Percentiles rank a stretch among this genome's conserved stretches.
These are phyloP conservation scores for Podarcis raffonei DNA, from an alignment of 2,113 vertebrate species.

Conservation along the genomic window DNA sequence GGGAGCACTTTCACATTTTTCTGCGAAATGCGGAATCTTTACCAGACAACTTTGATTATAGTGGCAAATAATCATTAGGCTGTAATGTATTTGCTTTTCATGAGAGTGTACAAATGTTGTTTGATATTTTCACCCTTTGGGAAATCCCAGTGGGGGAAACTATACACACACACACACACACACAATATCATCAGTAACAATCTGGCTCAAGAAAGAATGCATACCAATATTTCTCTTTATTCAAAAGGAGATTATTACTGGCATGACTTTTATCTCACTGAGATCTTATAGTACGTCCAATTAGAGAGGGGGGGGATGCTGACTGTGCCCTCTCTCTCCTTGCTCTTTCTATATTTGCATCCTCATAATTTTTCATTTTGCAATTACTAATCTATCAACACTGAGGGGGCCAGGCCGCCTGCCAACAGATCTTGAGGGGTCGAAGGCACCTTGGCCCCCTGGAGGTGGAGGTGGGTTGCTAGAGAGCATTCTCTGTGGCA, in stretches of 20 bases:
- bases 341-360: no score
- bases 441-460: no score
- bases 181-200: not conserved
- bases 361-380: no score
- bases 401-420: no score
- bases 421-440: no score
- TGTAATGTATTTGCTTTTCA: conserved; percentile 18
- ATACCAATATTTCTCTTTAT: fast-evolving
- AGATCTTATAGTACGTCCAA: not conserved
- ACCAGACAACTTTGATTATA: not conserved
- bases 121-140: not conserved
- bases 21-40: conserved; percentile 9
- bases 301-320: no score
- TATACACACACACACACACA: not conserved
- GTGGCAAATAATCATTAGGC: conserved; percentile 21
- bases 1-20: not conserved
- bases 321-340: no score
- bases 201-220: not conserved
- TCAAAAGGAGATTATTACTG: not conserved
- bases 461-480: no score
- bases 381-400: no score
- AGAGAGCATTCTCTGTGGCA: no score
- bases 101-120: not conserved
- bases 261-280: not conserved
- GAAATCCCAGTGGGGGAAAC: not conserved